Conservation (phyloP, 2,888 invertebrate genomes). For the Rhamnusium bicolor region DNA sequence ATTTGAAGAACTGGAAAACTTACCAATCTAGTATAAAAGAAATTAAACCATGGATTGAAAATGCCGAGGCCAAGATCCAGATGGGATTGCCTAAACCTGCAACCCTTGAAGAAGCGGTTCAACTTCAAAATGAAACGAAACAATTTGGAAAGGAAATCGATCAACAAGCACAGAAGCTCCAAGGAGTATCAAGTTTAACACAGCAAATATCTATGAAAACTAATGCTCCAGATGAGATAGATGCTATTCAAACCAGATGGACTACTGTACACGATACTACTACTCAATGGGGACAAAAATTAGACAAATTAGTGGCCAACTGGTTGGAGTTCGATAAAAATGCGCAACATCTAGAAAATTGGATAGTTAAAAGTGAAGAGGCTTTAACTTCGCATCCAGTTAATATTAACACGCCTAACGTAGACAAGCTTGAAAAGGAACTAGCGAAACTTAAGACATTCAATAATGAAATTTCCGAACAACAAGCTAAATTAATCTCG, state of each 20-base stretch:
- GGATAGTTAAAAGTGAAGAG: slow-evolving; percentile 82
- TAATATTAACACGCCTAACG: slow-evolving; percentile 80
- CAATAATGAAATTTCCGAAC: slow-evolving; percentile 88
- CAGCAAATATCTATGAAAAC: slow-evolving; percentile 84
- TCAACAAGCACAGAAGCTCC: slow-evolving; percentile 82
- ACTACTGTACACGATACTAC: slow-evolving; percentile 87
- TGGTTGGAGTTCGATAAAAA: slow-evolving; percentile 89
- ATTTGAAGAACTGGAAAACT: slow-evolving; percentile 88
- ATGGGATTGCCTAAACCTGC: slow-evolving; percentile 82
- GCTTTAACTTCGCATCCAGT: slow-evolving; percentile 75
- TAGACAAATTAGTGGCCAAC: slow-evolving; percentile 84
- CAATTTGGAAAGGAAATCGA: slow-evolving; percentile 86
- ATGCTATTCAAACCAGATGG: slow-evolving; percentile 88
- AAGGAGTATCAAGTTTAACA: slow-evolving; percentile 82
- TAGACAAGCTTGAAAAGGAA: slow-evolving; percentile 84
- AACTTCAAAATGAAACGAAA: slow-evolving; percentile 81
- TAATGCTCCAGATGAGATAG: slow-evolving; percentile 87
- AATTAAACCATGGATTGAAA: slow-evolving; percentile 91
- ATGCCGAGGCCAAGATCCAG: slow-evolving; percentile 87
- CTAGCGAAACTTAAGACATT: slow-evolving; percentile 84
- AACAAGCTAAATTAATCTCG: slow-evolving; percentile 86
- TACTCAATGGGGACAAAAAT: slow-evolving; percentile 83
- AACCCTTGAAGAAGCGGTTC: slow-evolving; percentile 86
- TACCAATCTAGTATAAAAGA: slow-evolving; percentile 86
- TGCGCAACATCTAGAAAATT: slow-evolving; percentile 83